These are phyloP conservation scores for Saccostrea echinata DNA, from an alignment of 1,140 invertebrate genomes.

Conservation along the genomic window DNA sequence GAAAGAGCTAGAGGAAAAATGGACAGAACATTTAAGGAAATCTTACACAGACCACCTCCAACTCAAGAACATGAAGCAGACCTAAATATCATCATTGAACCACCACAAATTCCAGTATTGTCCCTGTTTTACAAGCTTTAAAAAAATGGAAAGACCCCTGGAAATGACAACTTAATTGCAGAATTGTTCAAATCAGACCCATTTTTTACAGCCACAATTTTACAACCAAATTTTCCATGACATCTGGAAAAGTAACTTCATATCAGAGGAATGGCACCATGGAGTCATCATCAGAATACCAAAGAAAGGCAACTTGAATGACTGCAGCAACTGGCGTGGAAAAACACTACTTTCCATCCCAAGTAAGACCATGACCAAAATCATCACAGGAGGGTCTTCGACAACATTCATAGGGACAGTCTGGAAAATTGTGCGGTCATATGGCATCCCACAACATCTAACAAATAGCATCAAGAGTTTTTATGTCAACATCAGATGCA, in stretches of 20 bases:
- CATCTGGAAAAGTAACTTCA: not conserved
- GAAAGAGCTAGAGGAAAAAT: not conserved
- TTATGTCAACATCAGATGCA: no score
- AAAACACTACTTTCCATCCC: slow-evolving; percentile 31
- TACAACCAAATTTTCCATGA: not conserved
- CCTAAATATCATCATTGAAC: not conserved
- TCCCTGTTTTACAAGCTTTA: not conserved
- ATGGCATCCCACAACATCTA: no score
- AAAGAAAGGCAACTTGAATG: no score
- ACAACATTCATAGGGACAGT: no score
- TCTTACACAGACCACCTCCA: not conserved
- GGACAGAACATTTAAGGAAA: not conserved
- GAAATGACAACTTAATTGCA: slow-evolving; percentile 26
- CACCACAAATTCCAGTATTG: not conserved
- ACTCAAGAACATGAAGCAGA: not conserved
- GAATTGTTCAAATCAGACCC: slow-evolving; percentile 4
- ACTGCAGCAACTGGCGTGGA: slow-evolving; percentile 43
- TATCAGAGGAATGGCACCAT: slow-evolving; percentile 38
- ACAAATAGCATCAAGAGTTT: no score
- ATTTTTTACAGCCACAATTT: not conserved
- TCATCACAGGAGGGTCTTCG: slow-evolving; percentile 12
- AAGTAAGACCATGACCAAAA: slow-evolving; percentile 41
- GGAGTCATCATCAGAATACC: slow-evolving; percentile 25
- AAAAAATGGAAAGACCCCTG: not conserved
- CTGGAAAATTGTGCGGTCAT: no score